A percentile compares a stretch with the other conserved stretches of the same genome.
Evolutionary conservation across 2,888 invertebrate species (phyloP).

Genomic region (Galeruca laticollis): DNA sequence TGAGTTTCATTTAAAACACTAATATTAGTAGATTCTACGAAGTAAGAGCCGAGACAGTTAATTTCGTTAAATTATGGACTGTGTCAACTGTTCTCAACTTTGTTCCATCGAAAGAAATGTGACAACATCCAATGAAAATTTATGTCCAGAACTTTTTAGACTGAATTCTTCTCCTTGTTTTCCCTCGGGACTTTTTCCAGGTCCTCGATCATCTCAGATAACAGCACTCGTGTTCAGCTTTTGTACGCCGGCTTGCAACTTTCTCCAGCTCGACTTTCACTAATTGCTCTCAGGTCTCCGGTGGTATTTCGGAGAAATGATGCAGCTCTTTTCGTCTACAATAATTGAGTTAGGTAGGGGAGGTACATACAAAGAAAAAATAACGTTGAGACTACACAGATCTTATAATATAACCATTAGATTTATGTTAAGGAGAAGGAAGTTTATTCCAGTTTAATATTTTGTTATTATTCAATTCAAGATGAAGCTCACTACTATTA

Average conservation of each 20-base stretch:
- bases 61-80: too few species aligned
- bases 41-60: too few species aligned
- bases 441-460: too few species aligned
- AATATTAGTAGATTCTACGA: too few species aligned
- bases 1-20: too few species aligned
- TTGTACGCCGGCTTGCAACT: constrained; percentile 55
- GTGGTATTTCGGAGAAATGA: constrained; percentile 1
- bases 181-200: constrained; percentile 42
- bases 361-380: neutral
- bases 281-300: constrained; percentile 59
- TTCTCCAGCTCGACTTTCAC: constrained; percentile 55
- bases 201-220: constrained; percentile 62
- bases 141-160: neutral
- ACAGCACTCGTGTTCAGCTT: constrained; percentile 61
- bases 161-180: constrained; percentile 24
- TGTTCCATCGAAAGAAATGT: neutral
- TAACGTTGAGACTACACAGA: neutral
- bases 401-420: too few species aligned
- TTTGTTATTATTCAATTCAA: too few species aligned
- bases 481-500: too few species aligned
- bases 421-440: too few species aligned
- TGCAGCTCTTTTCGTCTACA: constrained; percentile 3
- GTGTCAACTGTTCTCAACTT: neutral
- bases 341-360: neutral
- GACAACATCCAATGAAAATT: constrained; percentile 1